Conservation (phyloP, 2,888 invertebrate species). For the Sisyra terminalis region DNA sequence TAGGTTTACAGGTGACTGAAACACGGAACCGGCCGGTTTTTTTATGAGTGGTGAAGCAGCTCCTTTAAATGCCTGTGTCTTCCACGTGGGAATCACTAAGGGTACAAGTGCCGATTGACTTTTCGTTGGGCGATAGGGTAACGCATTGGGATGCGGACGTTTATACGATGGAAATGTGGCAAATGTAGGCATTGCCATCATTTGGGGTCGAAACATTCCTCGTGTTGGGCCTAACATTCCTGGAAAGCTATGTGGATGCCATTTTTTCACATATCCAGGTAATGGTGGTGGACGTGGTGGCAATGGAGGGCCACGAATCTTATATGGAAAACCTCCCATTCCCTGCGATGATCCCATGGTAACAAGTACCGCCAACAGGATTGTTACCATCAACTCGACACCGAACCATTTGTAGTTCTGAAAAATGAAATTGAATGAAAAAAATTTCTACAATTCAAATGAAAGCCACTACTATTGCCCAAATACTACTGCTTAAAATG, state of each 20-base stretch:
- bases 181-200: slow-evolving; percentile 7
- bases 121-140: slow-evolving; percentile 11
- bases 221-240: slow-evolving; percentile 11
- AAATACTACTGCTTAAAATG: too few species aligned
- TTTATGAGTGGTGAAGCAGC: slow-evolving; percentile 11
- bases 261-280: slow-evolving; percentile 20
- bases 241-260: slow-evolving; percentile 11
- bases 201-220: slow-evolving; percentile 4
- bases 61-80: slow-evolving; percentile 8
- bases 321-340: slow-evolving; percentile 14
- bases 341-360: too few species aligned
- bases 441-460: too few species aligned
- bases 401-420: too few species aligned
- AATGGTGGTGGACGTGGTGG: slow-evolving; percentile 19
- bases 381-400: too few species aligned
- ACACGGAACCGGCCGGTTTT: slow-evolving; percentile 13
- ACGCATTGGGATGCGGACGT: slow-evolving; percentile 6
- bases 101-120: slow-evolving; percentile 12
- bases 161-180: slow-evolving; percentile 4
- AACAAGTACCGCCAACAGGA: too few species aligned
- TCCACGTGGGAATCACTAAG: slow-evolving; percentile 13
- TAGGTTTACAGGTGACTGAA: slow-evolving; percentile 18
- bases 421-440: too few species aligned
- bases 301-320: slow-evolving; percentile 23
- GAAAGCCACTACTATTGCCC: too few species aligned